A percentile compares a stretch with the other conserved stretches of the same genome.
Conservation (phyloP, 2,888 invertebrate species). For the Clunio marinus region DNA sequence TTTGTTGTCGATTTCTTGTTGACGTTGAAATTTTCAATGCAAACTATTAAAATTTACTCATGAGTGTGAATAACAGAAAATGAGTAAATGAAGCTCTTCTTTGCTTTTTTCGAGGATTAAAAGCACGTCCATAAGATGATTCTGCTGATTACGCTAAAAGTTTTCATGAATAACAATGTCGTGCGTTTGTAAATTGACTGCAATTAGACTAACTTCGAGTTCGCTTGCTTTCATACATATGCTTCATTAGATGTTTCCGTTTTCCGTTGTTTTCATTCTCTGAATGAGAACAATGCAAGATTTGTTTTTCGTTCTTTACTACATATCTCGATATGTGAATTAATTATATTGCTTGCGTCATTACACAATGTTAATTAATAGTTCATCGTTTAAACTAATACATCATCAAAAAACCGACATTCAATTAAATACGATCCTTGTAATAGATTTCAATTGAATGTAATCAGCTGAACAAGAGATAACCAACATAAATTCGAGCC, state of each 20-base stretch:
- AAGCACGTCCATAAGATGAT: conserved; percentile 15
- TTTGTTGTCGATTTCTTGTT: no score
- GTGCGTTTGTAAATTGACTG: neutral
- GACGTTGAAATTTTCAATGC: no score
- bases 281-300: neutral
- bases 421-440: conserved; percentile 14
- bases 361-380: neutral
- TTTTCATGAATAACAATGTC: neutral
- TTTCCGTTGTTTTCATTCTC: conserved; percentile 31
- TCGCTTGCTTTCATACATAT: neutral
- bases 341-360: neutral
- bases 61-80: no score
- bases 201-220: neutral
- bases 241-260: conserved; percentile 32
- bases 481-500: neutral
- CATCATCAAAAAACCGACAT: conserved; percentile 13
- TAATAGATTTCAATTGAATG: conserved; percentile 23
- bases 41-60: no score
- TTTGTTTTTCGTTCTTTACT: neutral
- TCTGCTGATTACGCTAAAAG: no score
- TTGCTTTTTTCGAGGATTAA: no score
- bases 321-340: neutral
- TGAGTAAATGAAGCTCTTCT: no score
- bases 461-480: conserved; percentile 12
- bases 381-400: neutral